These are phyloP conservation scores for Syngnathoides biaculeatus DNA, from an alignment of 2,113 vertebrate species.

Conservation along the genomic window DNA sequence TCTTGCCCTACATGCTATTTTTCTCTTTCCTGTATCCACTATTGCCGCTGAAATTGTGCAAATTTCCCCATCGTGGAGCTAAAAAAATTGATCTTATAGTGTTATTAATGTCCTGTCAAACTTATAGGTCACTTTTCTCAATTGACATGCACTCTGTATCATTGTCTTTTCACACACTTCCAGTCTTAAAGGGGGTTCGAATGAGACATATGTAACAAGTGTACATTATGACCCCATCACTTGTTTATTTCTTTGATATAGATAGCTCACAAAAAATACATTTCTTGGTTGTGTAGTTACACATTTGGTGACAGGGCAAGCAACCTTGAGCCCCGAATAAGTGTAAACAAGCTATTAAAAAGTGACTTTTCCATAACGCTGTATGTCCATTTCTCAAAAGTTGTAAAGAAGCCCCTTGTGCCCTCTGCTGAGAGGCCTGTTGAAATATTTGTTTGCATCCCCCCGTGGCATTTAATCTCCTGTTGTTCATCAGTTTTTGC, in stretches of 20 bases:
- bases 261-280: background rate
- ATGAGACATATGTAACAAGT: no score
- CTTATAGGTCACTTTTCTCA: no score
- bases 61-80: no score
- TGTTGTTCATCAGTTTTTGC: slow-evolving; percentile 80
- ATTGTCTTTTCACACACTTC: no score
- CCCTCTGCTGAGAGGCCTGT: slow-evolving; percentile 70
- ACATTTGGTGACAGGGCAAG: background rate
- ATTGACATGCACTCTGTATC: no score
- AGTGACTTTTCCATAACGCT: slow-evolving; percentile 18
- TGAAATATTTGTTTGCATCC: slow-evolving; percentile 79
- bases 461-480: slow-evolving; percentile 81
- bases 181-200: no score
- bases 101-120: no score
- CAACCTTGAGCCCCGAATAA: background rate
- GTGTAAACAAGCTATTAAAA: background rate
- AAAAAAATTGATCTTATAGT: no score
- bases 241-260: background rate
- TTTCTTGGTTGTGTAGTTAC: background rate
- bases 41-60: no score
- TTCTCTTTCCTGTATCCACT: no score
- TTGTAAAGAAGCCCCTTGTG: slow-evolving; percentile 41
- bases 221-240: no score
- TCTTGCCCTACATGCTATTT: no score
- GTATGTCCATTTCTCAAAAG: slow-evolving; percentile 1